Evolutionary conservation across 92 coral and sea anemone species (phyloP), one percentile per base, ranked within the genome.

Genomic region (Pocillopora grandis): DNA sequence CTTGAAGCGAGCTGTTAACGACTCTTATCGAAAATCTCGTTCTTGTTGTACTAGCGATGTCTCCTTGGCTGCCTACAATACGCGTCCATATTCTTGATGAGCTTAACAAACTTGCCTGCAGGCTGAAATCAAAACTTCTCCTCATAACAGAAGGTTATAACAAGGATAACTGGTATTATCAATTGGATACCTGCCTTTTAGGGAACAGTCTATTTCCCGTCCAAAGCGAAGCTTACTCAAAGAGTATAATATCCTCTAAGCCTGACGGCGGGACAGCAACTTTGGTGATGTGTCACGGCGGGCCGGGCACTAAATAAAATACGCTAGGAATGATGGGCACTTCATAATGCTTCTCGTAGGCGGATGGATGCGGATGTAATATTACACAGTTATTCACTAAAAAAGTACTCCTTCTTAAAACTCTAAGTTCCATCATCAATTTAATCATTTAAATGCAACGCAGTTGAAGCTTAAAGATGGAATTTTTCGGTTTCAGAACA

Each of bases 261-360:
- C 12, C 42, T n/a, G 19, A 35, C 20, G n/a, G 12, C 55, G 73
- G 37, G 73, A 37, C 56, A 6, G 56, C 10, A 70, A 70, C 75
- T 33, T 35, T 55, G 42, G 42, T 70, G 75, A 36, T 59, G 42
- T 76, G 79, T 59, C 77, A 71, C 85, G 77, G 52, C 37, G 61
- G 85, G 77, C 20, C 49, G 9, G 33, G 58, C 58, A 68, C 66
- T 19, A 58, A 66, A 49, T 3, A 65, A 71, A 71, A 71, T 65
- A 81, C 77, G 77, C 85, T 42, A 57, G 85, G 85, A 71, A 81
- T 77, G 67, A 77, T 73, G 77, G 83, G 76, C 15, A 72, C 60
- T 17, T 4, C 58, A 17, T 21, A 52, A 21, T 12, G 15, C 56
- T 19, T 20, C 48, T 3, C 6, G 8, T 16, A 68, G 7, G 57